Evolutionary conservation across 2,888 invertebrate species (phyloP), one percentile per base, ranked within the genome.

Genomic region (Mythimna impura): DNA sequence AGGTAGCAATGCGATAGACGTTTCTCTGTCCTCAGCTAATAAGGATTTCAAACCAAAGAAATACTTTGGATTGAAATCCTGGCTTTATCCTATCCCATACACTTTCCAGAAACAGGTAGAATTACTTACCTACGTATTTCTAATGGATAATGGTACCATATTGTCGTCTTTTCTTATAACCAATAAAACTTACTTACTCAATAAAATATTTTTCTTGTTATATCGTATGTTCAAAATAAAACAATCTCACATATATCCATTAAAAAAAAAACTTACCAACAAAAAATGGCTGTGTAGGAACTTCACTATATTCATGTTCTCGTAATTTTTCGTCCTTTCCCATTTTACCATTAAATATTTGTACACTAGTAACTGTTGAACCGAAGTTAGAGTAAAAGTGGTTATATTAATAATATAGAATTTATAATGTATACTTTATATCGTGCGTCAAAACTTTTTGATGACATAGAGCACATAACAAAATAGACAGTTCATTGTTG

Each of bases 261-360:
- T n/a, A n/a, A n/a, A n/a, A n/a, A n/a, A n/a, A 57, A 20, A 17
- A 73, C 83, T 80, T 70, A 80, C 82, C 81, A 1, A 25, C 52
- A 14, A 57, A 14, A 7, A 62, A 17, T 6, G 63, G 77, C 60
- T 77, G 60, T 22, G 69, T 65, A n/a, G 82, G 72, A 65, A 82
- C 81, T 71, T 83, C 72, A 34, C 66, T 70, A 36, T 82, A 82
- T 50, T 73, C 66, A 63, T 68, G 74, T 43, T 77, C 70, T 1
- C 50, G 2, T 10, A 64, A 4, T 61, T 66, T 71, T 69, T 70
- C 73, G 2, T 65, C 70, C 30, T 67, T 69, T 10, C 40, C 66
- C 82, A 82, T 82, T 67, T 43, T 60, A 17, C 0, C 40, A 71
- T 10, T 4, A 43, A 30, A 25, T 60, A 25, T 10, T 47, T 6